Evolutionary conservation across 2,797 vertebrate genomes (phyloP).

Genomic region (Hyperoplus lanceolatus): DNA sequence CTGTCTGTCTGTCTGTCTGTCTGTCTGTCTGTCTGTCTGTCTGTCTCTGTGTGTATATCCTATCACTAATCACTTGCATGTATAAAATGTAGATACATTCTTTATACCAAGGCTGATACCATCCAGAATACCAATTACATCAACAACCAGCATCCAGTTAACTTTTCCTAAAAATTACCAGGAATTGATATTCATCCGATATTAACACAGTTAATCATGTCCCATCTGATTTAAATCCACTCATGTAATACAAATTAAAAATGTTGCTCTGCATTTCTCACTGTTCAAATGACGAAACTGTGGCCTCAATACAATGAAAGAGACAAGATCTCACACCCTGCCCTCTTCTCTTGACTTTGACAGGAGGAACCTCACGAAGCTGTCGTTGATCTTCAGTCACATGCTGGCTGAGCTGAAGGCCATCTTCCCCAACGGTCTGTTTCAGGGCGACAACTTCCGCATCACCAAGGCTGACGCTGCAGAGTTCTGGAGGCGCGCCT

Average conservation of each 20-base stretch:
- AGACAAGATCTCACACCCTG: constrained; percentile 23
- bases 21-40: not conserved
- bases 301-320: not conserved
- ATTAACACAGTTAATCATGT: not conserved
- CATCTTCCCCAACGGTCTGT: constrained; percentile 95
- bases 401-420: constrained; percentile 99
- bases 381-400: constrained; percentile 98
- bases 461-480: constrained; percentile 99
- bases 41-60: too few relatives aligned
- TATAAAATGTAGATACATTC: constrained; percentile 5
- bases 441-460: constrained; percentile 97
- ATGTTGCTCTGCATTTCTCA: not conserved
- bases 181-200: not conserved
- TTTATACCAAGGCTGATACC: not conserved
- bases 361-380: constrained; percentile 96
- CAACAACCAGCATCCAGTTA: not conserved
- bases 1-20: not conserved
- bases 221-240: constrained; percentile 6
- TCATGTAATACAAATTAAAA: too few relatives aligned
- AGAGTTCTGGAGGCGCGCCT: constrained; percentile 97
- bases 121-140: not conserved
- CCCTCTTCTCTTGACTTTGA: not conserved
- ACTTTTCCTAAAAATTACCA: not conserved
- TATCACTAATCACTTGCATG: not conserved
- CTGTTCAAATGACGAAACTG: not conserved